Evolutionary conservation across 2,797 vertebrate species (phyloP), one percentile per base, ranked within the genome.

Genomic region (Diceros bicornis): DNA sequence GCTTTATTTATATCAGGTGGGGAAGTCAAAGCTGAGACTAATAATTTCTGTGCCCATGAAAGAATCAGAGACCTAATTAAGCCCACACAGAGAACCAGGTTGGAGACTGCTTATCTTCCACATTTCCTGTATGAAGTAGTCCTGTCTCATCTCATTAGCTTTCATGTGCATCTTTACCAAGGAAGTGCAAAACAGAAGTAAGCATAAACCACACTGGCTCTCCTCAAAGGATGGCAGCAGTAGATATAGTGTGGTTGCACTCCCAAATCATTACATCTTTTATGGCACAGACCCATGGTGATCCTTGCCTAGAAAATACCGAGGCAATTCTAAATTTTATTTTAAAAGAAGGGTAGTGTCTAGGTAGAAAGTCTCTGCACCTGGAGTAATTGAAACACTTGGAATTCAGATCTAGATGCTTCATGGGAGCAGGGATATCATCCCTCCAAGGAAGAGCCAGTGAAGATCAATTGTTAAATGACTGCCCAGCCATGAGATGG

Each of bases 1-100:
- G 61, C 55, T 96, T 96, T 97, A 62, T 94, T 96, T 92, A 79
- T 95, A 50, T 75, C 78, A 82, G 62, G 50, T 92, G 50, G 83
- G 69, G 82, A 97, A 96, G 91, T 96, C 94, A 98, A 97, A 97
- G 85, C 92, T 41, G 32, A 97, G 77, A 89, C 72, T 95, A 59
- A 66, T 96, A 21, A 84, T 93, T 96, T 96, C 75, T 97, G n/a
- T 87, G 59, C 69, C 69, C 10, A 37, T 83, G 55, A 84, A 87
- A 87, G 57, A 93, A 90, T 78, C 74, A 94, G 78, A 94, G 77
- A 41, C 41, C 47, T 89, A 72, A 87, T 89, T 93, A 94, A 87
- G 68, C 75, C 77, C 61, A 69, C 82, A 64, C 68, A 64, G 29
- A 91, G 71, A 81, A 81, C 52, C 75, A 64, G 5, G 69, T 77